Evolutionary conservation across 2,797 vertebrate species (phyloP).

Genomic region (Pangasius mekongensis): DNA sequence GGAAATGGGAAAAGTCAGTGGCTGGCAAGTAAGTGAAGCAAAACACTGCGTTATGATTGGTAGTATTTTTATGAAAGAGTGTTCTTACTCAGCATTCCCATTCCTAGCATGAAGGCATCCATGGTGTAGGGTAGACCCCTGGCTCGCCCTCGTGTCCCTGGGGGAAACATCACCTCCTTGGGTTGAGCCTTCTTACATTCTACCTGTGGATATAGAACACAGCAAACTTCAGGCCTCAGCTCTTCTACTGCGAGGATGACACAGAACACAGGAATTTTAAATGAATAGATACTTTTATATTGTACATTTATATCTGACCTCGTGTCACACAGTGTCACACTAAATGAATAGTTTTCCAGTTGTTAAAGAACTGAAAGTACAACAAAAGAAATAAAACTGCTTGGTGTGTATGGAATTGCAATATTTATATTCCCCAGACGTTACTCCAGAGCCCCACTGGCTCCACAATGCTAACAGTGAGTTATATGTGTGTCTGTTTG

Average conservation of each 20-base stretch:
- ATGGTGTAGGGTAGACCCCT: constrained; percentile 88
- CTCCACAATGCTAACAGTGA: constrained; percentile 40
- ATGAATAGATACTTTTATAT: background rate
- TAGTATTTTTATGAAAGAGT: constrained; percentile 14
- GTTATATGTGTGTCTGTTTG: constrained; percentile 56
- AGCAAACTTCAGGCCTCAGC: background rate
- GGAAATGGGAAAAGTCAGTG: no score
- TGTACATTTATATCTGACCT: background rate
- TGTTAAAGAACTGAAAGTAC: constrained; percentile 34
- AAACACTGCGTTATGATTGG: background rate
- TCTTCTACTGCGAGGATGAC: background rate
- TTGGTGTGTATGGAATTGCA: constrained; percentile 34
- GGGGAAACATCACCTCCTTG: constrained; percentile 92
- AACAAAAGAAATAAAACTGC: constrained; percentile 34
- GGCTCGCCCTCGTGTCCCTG: constrained; percentile 87
- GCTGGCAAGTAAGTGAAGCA: background rate
- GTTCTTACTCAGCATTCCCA: constrained; percentile 91
- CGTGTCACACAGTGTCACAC: constrained; percentile 3
- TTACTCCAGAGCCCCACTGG: constrained; percentile 34
- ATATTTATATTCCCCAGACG: constrained; percentile 44
- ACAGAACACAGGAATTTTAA: background rate
- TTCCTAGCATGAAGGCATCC: constrained; percentile 91
- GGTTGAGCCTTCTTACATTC: constrained; percentile 95
- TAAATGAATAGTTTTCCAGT: constrained; percentile 20
- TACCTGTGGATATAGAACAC: constrained; percentile 76